Conservation (phyloP, 1,140 invertebrate genomes). For the Drosophila miranda region DNA sequence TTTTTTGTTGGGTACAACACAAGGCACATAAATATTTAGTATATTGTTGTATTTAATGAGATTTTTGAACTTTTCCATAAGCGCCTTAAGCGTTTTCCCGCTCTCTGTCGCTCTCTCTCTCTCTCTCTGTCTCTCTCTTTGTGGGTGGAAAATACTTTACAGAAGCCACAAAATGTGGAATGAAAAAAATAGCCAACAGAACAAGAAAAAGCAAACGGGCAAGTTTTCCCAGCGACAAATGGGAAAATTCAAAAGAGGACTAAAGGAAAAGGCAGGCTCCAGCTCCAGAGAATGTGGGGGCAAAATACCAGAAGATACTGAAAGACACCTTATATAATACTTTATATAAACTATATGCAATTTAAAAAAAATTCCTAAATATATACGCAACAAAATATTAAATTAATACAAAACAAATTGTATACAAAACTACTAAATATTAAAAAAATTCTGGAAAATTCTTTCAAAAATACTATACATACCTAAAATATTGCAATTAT, state of each 20-base stretch:
- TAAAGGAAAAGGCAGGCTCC: not conserved
- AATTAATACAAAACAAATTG: too few species aligned
- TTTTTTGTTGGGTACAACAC: slow-evolving; percentile 19
- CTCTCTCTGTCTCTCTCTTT: slow-evolving; percentile 1
- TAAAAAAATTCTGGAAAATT: too few species aligned
- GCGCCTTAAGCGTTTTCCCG: slow-evolving; percentile 51
- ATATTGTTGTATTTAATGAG: slow-evolving; percentile 70
- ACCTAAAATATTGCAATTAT: too few species aligned
- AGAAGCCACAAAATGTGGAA: slow-evolving; percentile 37
- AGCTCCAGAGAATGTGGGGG: not conserved
- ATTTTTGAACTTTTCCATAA: slow-evolving; percentile 73
- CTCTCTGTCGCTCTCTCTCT: not conserved
- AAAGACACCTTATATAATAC: too few species aligned
- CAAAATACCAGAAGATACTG: too few species aligned
- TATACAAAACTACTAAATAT: too few species aligned
- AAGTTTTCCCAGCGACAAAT: slow-evolving; percentile 35
- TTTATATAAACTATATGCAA: too few species aligned
- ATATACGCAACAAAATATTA: too few species aligned
- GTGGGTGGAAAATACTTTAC: slow-evolving; percentile 25
- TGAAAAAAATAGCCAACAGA: not conserved
- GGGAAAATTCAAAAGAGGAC: not conserved
- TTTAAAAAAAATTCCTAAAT: too few species aligned
- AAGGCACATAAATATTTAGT: slow-evolving; percentile 68
- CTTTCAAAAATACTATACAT: too few species aligned
- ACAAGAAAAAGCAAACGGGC: slow-evolving; percentile 33